Evolutionary conservation across 2,797 vertebrate genomes (phyloP), one percentile per base, ranked within the genome.

Genomic region (Orientallactaga sibirica): DNA sequence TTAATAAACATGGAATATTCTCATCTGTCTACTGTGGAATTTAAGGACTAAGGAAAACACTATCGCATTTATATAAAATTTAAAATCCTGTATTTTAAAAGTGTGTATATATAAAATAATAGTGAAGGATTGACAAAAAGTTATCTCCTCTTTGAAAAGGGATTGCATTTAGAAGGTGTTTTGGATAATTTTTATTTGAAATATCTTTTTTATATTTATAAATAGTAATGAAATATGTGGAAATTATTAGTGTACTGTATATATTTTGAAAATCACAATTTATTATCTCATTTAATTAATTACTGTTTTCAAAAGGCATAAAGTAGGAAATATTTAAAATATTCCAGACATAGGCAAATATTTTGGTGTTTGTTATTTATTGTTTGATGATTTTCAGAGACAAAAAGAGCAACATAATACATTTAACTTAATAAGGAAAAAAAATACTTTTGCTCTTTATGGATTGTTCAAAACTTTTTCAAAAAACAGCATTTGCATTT

Each of bases 161-260:
- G 25, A 62, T 75, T n/a, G 22, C 14, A 77, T 73, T 91, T 94
- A 75, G 48, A 79, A 80, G n/a, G 11, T 81, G 10, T 62, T 78
- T 52, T n/a, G 24, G 3, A 52, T 74, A 15, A 8, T 25, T 82
- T 95, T 91, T 7, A 55, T 86, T 41, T 90, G 86, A 7, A 92
- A 33, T 68, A 85, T 76, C 83, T 41, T 84, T 70, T 75, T 20
- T 55, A 8, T n/a, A 64, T 62, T 93, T 93, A 88, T 1, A 90
- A 55, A 1, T 37, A 41, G 0, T 58, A 84, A 78, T 37, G 61
- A 81, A 84, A 62, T 55, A 43, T 61, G 82, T 80, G 33, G 24
- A 5, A 19, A 74, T 68, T 74, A 11, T 78, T n/a, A 6, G 9
- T 88, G 24, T 86, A 7, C n/a, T 37, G n/a, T 66, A 27, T 80